A percentile compares a stretch with the other conserved stretches of the same genome.
These are phyloP conservation scores for Aurelia coerulea DNA, from an alignment of 30 jellyfish, hydroid and myxozoan genomes.

Conservation along the genomic window DNA sequence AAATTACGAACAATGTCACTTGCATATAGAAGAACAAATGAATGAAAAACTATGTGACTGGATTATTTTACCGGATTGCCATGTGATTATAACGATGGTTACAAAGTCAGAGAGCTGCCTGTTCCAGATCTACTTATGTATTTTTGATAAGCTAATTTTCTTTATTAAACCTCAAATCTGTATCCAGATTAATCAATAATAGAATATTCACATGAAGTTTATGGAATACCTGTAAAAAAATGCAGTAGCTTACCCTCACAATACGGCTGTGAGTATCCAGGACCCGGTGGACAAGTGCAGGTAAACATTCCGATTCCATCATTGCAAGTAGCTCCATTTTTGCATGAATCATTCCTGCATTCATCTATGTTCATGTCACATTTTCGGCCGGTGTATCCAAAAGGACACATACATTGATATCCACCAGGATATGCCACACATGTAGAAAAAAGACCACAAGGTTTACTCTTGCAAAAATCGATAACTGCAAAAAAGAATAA, in stretches of 20 bases:
- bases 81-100: too few relatives aligned
- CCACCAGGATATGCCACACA: slow-evolving; percentile 62
- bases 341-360: slow-evolving; percentile 59
- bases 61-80: too few relatives aligned
- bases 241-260: slow-evolving; percentile 7
- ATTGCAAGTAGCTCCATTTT: slow-evolving; percentile 61
- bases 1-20: too few relatives aligned
- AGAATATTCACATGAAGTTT: too few relatives aligned
- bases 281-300: slow-evolving; percentile 56
- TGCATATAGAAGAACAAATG: too few relatives aligned
- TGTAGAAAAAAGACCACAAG: slow-evolving; percentile 39
- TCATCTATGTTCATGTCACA: slow-evolving; percentile 62
- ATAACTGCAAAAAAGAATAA: slow-evolving; percentile 28
- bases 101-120: too few relatives aligned
- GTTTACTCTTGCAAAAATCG: slow-evolving; percentile 49
- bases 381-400: slow-evolving; percentile 53
- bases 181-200: too few relatives aligned
- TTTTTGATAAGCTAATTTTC: too few relatives aligned
- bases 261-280: slow-evolving; percentile 39
- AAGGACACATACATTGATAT: slow-evolving; percentile 60
- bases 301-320: slow-evolving; percentile 54
- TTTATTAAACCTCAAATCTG: too few relatives aligned
- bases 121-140: too few relatives aligned
- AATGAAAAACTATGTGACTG: too few relatives aligned
- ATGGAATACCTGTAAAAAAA: too few relatives aligned